A percentile compares a stretch with the other conserved stretches of the same genome.
Evolutionary conservation across 2,888 invertebrate species (phyloP).

Genomic region (Hymenopus coronatus): DNA sequence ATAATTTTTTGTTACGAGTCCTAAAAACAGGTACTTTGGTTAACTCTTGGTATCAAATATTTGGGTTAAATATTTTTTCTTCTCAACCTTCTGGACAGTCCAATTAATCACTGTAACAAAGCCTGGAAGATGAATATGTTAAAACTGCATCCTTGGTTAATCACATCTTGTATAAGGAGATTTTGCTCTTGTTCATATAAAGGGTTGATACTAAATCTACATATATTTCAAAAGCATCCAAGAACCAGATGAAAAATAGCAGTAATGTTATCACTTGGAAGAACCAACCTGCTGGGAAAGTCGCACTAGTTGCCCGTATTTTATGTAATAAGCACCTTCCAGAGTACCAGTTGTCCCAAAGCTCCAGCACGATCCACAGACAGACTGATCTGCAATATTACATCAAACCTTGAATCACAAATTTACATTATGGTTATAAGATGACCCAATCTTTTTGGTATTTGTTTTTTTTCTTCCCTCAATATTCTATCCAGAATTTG

Average conservation of each 20-base stretch:
- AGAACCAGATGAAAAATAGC: too few species aligned
- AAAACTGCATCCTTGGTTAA: too few species aligned
- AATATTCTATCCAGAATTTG: background rate
- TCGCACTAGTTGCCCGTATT: conserved; percentile 73
- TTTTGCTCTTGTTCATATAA: background rate
- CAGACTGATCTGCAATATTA: conserved; percentile 77
- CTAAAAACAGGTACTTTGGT: too few species aligned
- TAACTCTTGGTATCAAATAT: too few species aligned
- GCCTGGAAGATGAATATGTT: too few species aligned
- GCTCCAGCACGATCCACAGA: conserved; percentile 97
- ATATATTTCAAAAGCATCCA: too few species aligned
- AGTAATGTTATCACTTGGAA: background rate
- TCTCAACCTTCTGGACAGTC: too few species aligned
- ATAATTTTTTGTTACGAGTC: too few species aligned
- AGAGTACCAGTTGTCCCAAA: conserved; percentile 92
- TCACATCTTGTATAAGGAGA: background rate
- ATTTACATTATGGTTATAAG: background rate
- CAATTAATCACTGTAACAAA: too few species aligned
- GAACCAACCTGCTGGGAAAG: conserved; percentile 75
- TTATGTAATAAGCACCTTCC: conserved; percentile 86
- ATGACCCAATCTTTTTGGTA: background rate
- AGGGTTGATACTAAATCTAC: too few species aligned
- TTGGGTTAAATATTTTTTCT: too few species aligned
- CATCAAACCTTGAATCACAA: background rate
- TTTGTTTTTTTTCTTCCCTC: too few species aligned